Evolutionary conservation across 1,140 invertebrate genomes (phyloP), one percentile per base, ranked within the genome.

Genomic region (Ceratina australensis): DNA sequence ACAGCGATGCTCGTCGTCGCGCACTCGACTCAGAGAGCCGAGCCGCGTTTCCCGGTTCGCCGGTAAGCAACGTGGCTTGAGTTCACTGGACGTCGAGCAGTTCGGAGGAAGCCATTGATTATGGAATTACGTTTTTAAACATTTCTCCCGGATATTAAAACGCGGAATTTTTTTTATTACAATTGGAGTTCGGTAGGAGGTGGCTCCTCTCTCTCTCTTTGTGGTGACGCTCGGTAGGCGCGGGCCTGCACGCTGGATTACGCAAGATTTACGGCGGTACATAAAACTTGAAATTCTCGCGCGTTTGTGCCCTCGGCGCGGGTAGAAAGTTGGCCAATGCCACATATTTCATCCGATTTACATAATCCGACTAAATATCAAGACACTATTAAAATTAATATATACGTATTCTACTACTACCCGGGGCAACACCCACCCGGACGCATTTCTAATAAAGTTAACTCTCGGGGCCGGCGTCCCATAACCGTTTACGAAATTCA

Each of bases 321-420:
- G 20, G 67, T n/a, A 69, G 10, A 69, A 69, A 69, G 52, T 56
- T 57, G 28, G 54, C 54, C 33, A 71, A 71, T 20, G 28, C 13
- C 49, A 28, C 49, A 54, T 67, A 67, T 24, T 42, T 57, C 52
- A 42, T 33, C 26, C 67, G 67, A 71, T 71, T 71, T 71, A 57
- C 67, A 71, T 71, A 71, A 71, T 71, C 67, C 33, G 67, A 57
- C 54, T 24, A 56, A 69, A 28, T 57, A 69, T 54, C 67, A 56
- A 16, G 67, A 69, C 28, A 57, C 67, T 69, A 42, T 42, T 69
- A 71, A 71, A 71, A 59, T 71, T 57, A 59, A 71, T 71, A 71
- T 59, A 59, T 71, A 47, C 33, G 33, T 3, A 33, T 33, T 33
- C 33, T 33, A 33, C 54, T 16, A 47, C 13, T 3, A n/a, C n/a